Evolutionary conservation across 1,140 invertebrate genomes (phyloP), one percentile per base, ranked within the genome.

Genomic region (Drosophila carrolli): DNA sequence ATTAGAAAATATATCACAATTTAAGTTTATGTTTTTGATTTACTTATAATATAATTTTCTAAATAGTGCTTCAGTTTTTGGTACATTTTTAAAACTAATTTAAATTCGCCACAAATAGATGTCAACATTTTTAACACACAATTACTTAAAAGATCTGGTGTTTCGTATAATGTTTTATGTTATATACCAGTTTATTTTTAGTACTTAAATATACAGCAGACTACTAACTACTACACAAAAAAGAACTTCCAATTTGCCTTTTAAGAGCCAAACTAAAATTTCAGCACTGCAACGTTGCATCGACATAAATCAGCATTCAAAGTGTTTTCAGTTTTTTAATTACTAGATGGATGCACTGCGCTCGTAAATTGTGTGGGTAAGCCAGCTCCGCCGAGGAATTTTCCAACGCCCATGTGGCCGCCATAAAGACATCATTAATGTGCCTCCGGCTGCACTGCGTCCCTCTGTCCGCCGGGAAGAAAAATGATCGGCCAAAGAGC

Each of bases 281-380:
- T 23, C 19, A 8, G 29, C 38, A 41, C 32, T 40, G 40, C 48
- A 13, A 55, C 32, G n/a, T 40, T 29, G 55, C 46, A 40, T n/a
- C 27, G 14, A 50, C 67, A 78, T 89, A 84, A 89, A 89, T 89
- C 81, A 84, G 65, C 57, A 66, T 75, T 73, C 75, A 84, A 75
- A 81, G 70, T 57, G 68, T 68, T 58, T 78, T 73, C 48, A 56
- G 40, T 81, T 90, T 89, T 89, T 84, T 88, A 88, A 88, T 88
- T 88, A 83, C 80, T 50, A 67, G 65, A 72, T 88, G 73, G 81
- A 88, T 84, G 80, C 60, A 80, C 44, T 37, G 10, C 2, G 67
- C 57, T 59, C 80, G 82, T 88, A 88, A 88, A 88, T 88, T 86
- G 37, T 61, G 50, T 7, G 67, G 56, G 23, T 55, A 54, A 83